phyloP scores from a whole-genome alignment of 2,797 vertebrate genomes.

The Diglossa cyanea region DNA sequence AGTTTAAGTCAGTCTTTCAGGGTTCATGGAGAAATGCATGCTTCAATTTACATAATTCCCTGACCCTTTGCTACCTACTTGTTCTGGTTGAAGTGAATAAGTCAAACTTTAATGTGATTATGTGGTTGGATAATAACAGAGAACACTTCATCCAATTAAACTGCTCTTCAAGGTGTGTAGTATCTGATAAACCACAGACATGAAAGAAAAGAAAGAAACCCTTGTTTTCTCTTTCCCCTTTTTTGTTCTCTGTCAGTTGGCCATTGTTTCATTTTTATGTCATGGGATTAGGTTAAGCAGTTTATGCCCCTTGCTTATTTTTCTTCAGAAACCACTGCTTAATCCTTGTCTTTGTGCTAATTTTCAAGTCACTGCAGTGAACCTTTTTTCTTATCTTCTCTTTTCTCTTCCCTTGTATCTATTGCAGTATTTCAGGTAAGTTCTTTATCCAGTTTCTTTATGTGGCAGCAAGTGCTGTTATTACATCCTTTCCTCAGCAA shows the following conservation, averaged over 20 bases:
- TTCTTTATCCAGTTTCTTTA: background rate
- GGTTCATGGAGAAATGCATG: background rate
- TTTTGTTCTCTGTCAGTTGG: constrained; percentile 9
- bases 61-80: constrained; percentile 10
- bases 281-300: constrained; percentile 31
- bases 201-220: constrained; percentile 30
- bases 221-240: background rate
- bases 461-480: background rate
- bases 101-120: constrained; percentile 58
- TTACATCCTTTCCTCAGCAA: background rate
- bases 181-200: constrained; percentile 29
- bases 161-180: constrained; percentile 44
- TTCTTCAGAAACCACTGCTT: constrained; percentile 12
- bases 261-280: constrained; percentile 40
- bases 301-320: background rate
- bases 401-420: background rate
- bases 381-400: background rate
- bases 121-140: constrained; percentile 42
- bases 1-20: background rate
- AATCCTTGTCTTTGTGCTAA: background rate
- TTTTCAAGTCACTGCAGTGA: background rate
- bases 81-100: constrained; percentile 30
- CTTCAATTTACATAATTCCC: background rate
- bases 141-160: constrained; percentile 54
- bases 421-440: background rate